These are phyloP conservation scores for Cossypha polioptera DNA, from an alignment of 2,797 vertebrate genomes.

Conservation along the genomic window DNA sequence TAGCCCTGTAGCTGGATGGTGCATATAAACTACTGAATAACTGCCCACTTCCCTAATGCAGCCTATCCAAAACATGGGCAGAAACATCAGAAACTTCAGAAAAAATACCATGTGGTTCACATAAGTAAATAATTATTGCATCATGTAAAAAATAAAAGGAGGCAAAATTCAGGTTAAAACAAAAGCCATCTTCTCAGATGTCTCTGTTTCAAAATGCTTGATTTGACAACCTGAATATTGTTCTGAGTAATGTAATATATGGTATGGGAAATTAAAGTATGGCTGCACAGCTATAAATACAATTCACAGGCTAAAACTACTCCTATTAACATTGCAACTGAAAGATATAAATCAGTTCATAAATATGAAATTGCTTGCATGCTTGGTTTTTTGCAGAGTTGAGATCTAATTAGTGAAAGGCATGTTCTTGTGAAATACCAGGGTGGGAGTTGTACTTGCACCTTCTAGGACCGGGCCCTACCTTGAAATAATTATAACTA, in stretches of 20 bases:
- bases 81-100: neutral
- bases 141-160: neutral
- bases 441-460: slow-evolving; percentile 1
- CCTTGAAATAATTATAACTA: slow-evolving; percentile 61
- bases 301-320: slow-evolving; percentile 40
- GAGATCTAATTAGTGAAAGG: slow-evolving; percentile 42
- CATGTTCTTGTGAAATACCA: slow-evolving; percentile 25
- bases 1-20: neutral
- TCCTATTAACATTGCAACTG: slow-evolving; percentile 44
- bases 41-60: neutral
- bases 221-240: slow-evolving; percentile 43
- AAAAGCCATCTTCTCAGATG: neutral
- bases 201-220: slow-evolving; percentile 14
- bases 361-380: slow-evolving; percentile 58
- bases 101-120: neutral
- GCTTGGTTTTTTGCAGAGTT: slow-evolving; percentile 45
- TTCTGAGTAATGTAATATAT: slow-evolving; percentile 39
- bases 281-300: slow-evolving; percentile 36
- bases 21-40: neutral
- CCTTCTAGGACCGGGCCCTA: slow-evolving; percentile 22
- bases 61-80: neutral
- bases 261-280: slow-evolving; percentile 41
- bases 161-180: neutral
- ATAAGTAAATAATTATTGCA: neutral
- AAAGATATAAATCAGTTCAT: slow-evolving; percentile 67